Evolutionary conservation across 2,113 vertebrate species (phyloP), one percentile per base, ranked within the genome.

Genomic region (Pandion haliaetus): DNA sequence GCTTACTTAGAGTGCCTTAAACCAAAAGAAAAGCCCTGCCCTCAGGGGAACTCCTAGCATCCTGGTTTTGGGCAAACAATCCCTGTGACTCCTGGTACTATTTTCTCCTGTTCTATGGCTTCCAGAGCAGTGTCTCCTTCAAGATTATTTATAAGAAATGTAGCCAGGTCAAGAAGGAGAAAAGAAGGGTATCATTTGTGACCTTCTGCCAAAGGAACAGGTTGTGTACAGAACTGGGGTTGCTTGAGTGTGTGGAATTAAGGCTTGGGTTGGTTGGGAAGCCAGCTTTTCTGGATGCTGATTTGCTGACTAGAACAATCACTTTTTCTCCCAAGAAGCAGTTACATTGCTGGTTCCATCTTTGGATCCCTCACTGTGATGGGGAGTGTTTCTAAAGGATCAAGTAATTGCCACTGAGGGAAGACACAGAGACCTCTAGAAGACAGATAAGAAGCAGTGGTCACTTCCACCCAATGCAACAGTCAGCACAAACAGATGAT

Each of bases 141-240:
- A 81, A 61, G 42, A 49, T 2, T 6, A 13, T 40, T n/a, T 29
- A 17, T 6, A 73, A 65, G 15, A 78, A 69, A 55, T n/a, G 24
- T 21, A 54, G 17, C 34, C 16, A 61, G 32, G 5, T 28, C 45
- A 66, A 62, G 38, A 47, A 50, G 25, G 26, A 36, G 15, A 31
- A 42, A n/a, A 71, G 18, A 54, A 45, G 3, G 4, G 5, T 38
- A 32, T 44, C 0, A 24, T 55, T 28, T 66, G 10, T 6, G 36
- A 25, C 18, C 5, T 40, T 72, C 36, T 67, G 15, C 15, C 21
- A 57, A 47, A 72, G 24, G 47, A 82, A 62, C 3, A 24, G 5
- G 21, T 23, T 62, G 17, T 17, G 6, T 18, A 36, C 18, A 31
- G 36, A 36, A 32, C 11, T 16, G 20, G 9, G 2, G 1, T 55